phyloP scores from a whole-genome alignment of 1,140 invertebrate genomes.

The Tetraneura akinire region DNA sequence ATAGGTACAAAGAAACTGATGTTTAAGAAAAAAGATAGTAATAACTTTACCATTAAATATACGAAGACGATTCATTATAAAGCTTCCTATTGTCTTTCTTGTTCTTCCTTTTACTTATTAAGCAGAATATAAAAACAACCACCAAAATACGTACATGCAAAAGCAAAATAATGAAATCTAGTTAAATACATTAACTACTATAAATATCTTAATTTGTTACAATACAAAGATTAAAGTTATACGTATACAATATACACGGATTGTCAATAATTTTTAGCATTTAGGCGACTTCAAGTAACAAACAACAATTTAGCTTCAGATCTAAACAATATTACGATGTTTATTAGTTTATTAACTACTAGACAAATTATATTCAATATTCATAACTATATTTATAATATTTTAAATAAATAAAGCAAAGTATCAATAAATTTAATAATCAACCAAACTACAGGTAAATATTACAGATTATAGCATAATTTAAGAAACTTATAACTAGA shows the following conservation, averaged over 20 bases:
- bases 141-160: slow-evolving; percentile 49
- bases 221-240: neutral
- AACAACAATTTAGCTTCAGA: neutral
- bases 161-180: slow-evolving; percentile 42
- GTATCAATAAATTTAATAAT: neutral
- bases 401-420: neutral
- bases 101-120: slow-evolving; percentile 50
- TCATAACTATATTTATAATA: neutral
- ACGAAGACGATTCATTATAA: slow-evolving; percentile 45
- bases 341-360: neutral
- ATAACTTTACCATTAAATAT: slow-evolving; percentile 39
- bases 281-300: neutral
- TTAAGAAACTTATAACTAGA: too few species aligned
- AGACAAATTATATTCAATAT: neutral
- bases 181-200: slow-evolving; percentile 13
- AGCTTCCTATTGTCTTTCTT: slow-evolving; percentile 41
- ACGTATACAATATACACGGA: neutral
- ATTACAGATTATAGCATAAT: too few species aligned
- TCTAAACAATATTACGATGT: neutral
- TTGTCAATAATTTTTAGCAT: neutral
- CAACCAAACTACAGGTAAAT: neutral
- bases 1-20: too few species aligned
- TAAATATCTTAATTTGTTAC: neutral
- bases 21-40: neutral
- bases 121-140: slow-evolving; percentile 39